Evolutionary conservation across 2,797 vertebrate species (phyloP).

Genomic region (Tapirus indicus): DNA sequence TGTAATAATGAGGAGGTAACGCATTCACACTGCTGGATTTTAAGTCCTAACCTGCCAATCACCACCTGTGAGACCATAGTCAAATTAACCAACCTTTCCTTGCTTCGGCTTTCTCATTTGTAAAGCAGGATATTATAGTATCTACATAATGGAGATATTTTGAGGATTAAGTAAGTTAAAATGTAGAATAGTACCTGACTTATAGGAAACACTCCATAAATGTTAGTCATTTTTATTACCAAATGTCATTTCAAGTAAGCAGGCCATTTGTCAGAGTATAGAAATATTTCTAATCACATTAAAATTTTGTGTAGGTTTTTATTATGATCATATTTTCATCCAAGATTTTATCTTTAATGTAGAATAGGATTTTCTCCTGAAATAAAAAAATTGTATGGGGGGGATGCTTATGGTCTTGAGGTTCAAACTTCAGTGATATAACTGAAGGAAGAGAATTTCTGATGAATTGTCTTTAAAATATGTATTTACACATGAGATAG

Average conservation of each 20-base stretch:
- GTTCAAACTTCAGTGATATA: neutral
- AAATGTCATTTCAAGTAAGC: constrained; percentile 30
- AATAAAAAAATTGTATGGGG: neutral
- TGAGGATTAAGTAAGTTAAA: constrained; percentile 43
- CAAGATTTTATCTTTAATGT: neutral
- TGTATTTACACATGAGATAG: neutral
- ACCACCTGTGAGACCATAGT: neutral
- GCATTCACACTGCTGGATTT: neutral
- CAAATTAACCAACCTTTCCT: neutral
- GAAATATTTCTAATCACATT: constrained; percentile 49
- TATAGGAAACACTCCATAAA: neutral
- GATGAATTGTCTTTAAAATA: neutral
- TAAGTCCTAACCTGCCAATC: neutral
- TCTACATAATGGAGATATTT: neutral
- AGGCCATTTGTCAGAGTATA: neutral
- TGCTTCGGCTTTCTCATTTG: neutral
- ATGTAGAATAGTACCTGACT: neutral
- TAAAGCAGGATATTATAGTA: neutral
- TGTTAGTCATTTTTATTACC: constrained; percentile 19
- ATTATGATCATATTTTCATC: constrained; percentile 33
- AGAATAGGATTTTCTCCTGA: neutral
- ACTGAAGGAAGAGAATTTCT: neutral
- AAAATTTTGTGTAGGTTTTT: neutral
- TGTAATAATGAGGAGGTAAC: neutral
- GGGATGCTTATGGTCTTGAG: neutral